Evolutionary conservation across 2,113 vertebrate species (phyloP).

Genomic region (Falcunculus frontatus): DNA sequence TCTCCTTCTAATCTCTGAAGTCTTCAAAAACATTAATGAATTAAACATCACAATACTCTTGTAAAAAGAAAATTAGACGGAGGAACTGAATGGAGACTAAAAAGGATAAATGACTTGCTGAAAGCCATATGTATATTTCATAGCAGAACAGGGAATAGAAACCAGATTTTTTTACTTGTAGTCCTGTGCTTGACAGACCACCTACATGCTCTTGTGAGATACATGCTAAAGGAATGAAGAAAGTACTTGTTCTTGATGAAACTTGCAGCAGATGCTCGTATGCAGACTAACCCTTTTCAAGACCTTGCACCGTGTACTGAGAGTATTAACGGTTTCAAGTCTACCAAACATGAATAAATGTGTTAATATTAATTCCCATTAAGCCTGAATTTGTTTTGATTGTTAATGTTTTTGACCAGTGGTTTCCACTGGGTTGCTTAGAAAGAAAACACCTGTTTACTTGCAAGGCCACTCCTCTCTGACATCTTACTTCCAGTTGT

Average conservation of each 20-base stretch:
- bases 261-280: neutral
- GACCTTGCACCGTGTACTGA: neutral
- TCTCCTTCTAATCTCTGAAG: slow-evolving; percentile 24
- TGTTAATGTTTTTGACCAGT: neutral
- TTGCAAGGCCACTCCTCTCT: neutral
- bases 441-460: neutral
- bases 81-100: slow-evolving; percentile 15
- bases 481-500: neutral
- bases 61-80: slow-evolving; percentile 10
- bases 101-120: slow-evolving; percentile 24
- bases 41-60: slow-evolving; percentile 50
- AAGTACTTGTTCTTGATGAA: neutral
- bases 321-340: neutral
- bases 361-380: neutral
- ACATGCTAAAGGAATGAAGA: neutral
- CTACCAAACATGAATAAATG: neutral
- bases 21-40: slow-evolving; percentile 50
- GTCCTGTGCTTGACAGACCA: neutral
- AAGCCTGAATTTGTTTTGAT: neutral
- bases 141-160: neutral
- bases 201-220: neutral
- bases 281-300: neutral
- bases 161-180: neutral
- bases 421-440: neutral
- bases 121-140: slow-evolving; percentile 24